Evolutionary conservation across 2,113 vertebrate genomes (phyloP).

Genomic region (Cariama cristata): DNA sequence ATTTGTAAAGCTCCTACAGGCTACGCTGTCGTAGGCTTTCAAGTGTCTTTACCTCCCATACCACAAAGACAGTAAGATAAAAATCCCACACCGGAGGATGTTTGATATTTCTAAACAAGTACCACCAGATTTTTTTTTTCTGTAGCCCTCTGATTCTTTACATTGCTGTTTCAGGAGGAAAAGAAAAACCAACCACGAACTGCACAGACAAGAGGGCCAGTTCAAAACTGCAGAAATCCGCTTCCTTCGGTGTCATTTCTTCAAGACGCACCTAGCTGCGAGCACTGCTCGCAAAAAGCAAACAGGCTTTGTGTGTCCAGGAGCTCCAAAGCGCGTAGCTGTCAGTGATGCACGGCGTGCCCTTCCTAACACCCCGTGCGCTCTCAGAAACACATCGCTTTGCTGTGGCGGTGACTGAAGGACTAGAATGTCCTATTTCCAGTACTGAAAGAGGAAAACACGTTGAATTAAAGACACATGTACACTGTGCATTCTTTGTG

Average conservation of each 20-base stretch:
- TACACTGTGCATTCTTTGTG: background rate
- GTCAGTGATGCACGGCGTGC: rapidly evolving
- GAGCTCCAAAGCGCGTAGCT: rapidly evolving
- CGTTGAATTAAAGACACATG: slow-evolving; percentile 21
- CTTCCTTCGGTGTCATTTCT: background rate
- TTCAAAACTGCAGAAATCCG: background rate
- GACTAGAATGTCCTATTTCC: background rate
- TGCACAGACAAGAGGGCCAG: background rate
- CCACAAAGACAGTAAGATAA: background rate
- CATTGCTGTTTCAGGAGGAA: background rate
- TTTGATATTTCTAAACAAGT: background rate
- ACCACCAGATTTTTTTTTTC: background rate
- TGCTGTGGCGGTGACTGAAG: background rate
- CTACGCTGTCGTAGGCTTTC: background rate
- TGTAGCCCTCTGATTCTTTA: background rate
- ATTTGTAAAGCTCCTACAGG: slow-evolving; percentile 36
- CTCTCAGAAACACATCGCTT: rapidly evolving
- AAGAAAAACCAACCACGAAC: background rate
- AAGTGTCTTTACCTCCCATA: background rate
- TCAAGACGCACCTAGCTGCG: rapidly evolving
- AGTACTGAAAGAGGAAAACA: background rate
- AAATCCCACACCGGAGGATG: background rate
- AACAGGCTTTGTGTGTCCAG: rapidly evolving
- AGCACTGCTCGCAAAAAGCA: background rate
- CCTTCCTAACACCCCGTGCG: rapidly evolving